A percentile compares a stretch with the other conserved stretches of the same genome.
Evolutionary conservation across 1,140 invertebrate genomes (phyloP).

Genomic region (Pseudachorutes palmiensis): DNA sequence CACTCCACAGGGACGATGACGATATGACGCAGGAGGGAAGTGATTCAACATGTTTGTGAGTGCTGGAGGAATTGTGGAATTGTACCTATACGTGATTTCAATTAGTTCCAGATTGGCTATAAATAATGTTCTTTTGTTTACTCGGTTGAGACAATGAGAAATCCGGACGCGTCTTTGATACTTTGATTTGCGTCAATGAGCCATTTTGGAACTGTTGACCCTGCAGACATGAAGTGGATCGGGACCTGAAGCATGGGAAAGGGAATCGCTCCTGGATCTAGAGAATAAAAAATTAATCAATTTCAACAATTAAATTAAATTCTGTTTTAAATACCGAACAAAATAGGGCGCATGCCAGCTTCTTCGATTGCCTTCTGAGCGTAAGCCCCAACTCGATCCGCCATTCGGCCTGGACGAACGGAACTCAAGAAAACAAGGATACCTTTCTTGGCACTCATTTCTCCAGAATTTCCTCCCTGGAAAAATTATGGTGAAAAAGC

Average conservation of each 20-base stretch:
- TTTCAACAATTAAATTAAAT: not conserved
- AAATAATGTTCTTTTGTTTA: too few species aligned
- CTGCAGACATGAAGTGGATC: slow-evolving; percentile 42
- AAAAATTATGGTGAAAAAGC: too few species aligned
- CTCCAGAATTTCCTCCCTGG: too few species aligned
- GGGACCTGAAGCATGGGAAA: slow-evolving; percentile 42
- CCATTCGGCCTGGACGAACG: slow-evolving; percentile 20
- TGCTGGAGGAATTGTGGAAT: slow-evolving; percentile 45
- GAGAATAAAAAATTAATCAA: not conserved
- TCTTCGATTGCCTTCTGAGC: slow-evolving; percentile 12
- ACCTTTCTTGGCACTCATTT: too few species aligned
- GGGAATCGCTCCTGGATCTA: slow-evolving; percentile 39
- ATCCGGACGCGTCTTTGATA: slow-evolving; percentile 43
- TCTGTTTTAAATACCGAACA: too few species aligned
- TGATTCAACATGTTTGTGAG: slow-evolving; percentile 46
- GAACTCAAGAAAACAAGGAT: slow-evolving; percentile 24
- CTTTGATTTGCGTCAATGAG: slow-evolving; percentile 41
- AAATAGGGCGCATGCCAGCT: slow-evolving; percentile 13
- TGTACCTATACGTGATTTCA: slow-evolving; percentile 42
- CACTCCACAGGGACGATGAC: slow-evolving; percentile 45
- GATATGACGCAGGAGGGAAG: slow-evolving; percentile 42
- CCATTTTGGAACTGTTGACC: slow-evolving; percentile 41
- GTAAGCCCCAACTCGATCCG: slow-evolving; percentile 12
- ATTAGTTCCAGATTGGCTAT: too few species aligned
- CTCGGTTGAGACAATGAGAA: slow-evolving; percentile 42